Base-by-base conservation (phyloP, 2,797 vertebrate genomes). In the Cynodonichthys magdalenae region DNA sequence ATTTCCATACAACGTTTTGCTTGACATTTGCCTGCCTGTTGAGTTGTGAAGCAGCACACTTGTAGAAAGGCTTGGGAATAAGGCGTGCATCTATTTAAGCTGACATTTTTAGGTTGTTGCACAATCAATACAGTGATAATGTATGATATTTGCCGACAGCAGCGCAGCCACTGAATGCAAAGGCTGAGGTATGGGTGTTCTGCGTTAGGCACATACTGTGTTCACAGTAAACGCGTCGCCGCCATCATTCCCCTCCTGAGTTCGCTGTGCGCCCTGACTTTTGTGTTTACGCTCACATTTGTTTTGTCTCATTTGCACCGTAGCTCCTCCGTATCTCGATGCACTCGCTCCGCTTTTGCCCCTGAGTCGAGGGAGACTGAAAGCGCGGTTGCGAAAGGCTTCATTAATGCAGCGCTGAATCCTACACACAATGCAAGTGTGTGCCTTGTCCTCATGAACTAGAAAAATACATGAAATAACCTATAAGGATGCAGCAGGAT, bases 71-170 rank as follows among this genome's bases (percentile, higher is more conserved):
- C 62, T 62, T 36, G 34, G 51, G 24, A 58, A 48, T 57, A 63
- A 66, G 52, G 46, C 31, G 19, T 7, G 42, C n/a, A 6, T 51
- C 58, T 11, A 28, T 54, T 59, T 11, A 3, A 31, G 46, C 53
- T 66, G 77, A 76, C 77, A 78, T 79, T 71, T 56, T 63, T 19
- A 31, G 31, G 29, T 39, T 66, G 24, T 64, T 63, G 49, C 15
- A 39, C n/a, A 3, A 60, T 44, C 49, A 57, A 76, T 77, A 64
- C 49, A 5, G 46, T 19, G 70, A 75, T 83, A 50, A 72, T 64
- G 51, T 11, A 36, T 66, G 59, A 49, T 54, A n/a, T 54, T 34
- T 71, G 45, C 56, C 58, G 68, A 79, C 57, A 55, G 66, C 55
- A 17, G 27, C 58, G 57, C 53, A 49, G 42, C 41, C 36, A 0